phyloP scores from a whole-genome alignment of 2,888 invertebrate species.

The Horisme vitalbata region DNA sequence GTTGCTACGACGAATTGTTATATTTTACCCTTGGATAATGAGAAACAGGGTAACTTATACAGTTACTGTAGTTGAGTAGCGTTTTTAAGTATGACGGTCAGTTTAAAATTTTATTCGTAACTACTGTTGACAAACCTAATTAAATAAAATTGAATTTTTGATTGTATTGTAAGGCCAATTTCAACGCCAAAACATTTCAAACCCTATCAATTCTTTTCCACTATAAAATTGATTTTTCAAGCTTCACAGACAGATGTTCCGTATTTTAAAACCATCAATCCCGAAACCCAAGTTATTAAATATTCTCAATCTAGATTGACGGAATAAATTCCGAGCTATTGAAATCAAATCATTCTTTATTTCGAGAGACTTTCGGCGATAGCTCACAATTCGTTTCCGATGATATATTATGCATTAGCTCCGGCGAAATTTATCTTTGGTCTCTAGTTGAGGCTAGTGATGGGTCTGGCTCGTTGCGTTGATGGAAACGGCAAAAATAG shows the following conservation, averaged over 20 bases:
- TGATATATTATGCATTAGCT: conserved; percentile 27
- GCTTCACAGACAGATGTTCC: not conserved
- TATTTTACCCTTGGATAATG: no score
- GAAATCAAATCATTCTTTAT: conserved; percentile 25
- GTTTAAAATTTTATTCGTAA: no score
- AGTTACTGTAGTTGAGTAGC: no score
- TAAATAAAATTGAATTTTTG: no score
- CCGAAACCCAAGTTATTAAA: conserved; percentile 7
- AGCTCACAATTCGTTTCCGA: conserved; percentile 22
- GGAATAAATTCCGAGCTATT: conserved; percentile 25
- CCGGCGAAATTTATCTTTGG: conserved; percentile 40
- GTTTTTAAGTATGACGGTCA: no score
- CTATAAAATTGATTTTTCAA: not conserved
- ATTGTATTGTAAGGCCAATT: no score
- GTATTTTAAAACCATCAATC: conserved; percentile 10
- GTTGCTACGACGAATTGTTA: no score
- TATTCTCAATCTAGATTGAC: conserved; percentile 8
- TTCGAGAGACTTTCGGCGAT: conserved; percentile 21
- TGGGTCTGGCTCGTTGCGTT: not conserved
- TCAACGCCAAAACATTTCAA: no score
- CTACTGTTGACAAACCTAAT: no score
- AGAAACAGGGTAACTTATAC: no score
- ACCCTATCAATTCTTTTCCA: not conserved
- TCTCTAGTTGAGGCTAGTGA: conserved; percentile 12
- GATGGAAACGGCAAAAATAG: not conserved